Base-by-base conservation (phyloP, 1,140 invertebrate genomes). In the Sinella curviseta region DNA sequence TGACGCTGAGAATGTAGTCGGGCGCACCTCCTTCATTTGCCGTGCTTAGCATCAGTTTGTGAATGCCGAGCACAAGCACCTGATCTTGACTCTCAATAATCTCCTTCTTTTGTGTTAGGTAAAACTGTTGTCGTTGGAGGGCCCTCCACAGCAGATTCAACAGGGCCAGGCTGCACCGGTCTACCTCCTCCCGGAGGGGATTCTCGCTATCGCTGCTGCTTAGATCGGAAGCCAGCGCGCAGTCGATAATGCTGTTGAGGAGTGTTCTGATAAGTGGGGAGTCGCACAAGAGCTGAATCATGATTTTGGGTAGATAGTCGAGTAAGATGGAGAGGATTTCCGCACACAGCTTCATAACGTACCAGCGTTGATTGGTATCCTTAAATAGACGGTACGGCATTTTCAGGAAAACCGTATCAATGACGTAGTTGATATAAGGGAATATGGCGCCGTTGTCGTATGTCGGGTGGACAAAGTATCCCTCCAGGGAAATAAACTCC, bases 371-470 rank as follows among this genome's bases (percentile, higher is more conserved):
- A 12, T 88, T 88, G 0, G 90, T 88, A 85, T 92, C 90, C 85
- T 93, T 93, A 85, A 96, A 97, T 0, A 92, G 90, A 2, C 95
- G 88, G 20, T 92, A 90, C 80, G 92, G 90, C 84, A 93, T 94
- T 81, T 92, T 91, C 0, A 96, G 86, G 54, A 97, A 93, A 0
- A 97, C 91, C 0, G 90, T 89, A 83, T 94, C 91, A 14, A 93
- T 88, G 30, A 96, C 90, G 85, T 96, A 97, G 2, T 92, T 90
- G 17, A 97, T 86, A 85, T 97, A 98, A 0, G 95, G 95, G 87
- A 95, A 92, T 81, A 97, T 93, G 91, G 90, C 77, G 16, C 82
- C 82, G 54, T 80, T 82, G 60, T 82, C 82, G 26, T 78, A 74
- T 28, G 39, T 34, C 54, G 65, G n/a, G 78, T 74, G 74, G 28